These are phyloP conservation scores for Periophthalmodon schlosseri DNA, from an alignment of 2,113 vertebrate genomes.

Conservation along the genomic window DNA sequence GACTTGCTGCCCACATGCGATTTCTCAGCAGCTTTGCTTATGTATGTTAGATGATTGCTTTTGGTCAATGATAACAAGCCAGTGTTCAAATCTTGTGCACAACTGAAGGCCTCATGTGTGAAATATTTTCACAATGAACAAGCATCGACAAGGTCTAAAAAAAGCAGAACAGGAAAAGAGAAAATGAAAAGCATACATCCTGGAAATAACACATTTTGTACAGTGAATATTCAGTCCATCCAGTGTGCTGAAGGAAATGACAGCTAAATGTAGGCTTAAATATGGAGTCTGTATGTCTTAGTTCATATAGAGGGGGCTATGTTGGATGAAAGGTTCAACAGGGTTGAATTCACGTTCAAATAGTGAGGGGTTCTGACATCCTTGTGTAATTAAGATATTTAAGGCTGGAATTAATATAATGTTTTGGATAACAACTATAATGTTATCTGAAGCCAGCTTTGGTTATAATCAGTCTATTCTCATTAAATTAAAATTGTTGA, in stretches of 20 bases:
- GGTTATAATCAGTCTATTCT: no score
- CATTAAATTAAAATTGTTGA: not conserved
- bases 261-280: constrained; percentile 55
- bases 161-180: constrained; percentile 42
- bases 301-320: constrained; percentile 25
- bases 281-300: constrained; percentile 34
- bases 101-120: constrained; percentile 18
- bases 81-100: constrained; percentile 9
- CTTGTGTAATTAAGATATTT: no score
- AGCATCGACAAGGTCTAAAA: constrained; percentile 13
- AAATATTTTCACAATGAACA: constrained; percentile 25
- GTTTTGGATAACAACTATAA: not conserved
- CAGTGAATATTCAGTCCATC: constrained; percentile 37
- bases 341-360: not conserved
- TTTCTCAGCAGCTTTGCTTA: not conserved
- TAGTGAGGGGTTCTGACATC: not conserved
- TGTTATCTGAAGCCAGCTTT: not conserved
- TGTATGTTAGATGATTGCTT: not conserved
- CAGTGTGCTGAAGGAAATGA: constrained; percentile 46
- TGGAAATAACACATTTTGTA: constrained; percentile 44
- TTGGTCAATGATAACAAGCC: constrained; percentile 1
- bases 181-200: constrained; percentile 66
- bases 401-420: no score
- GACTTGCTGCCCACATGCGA: not conserved
- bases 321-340: constrained; percentile 7